phyloP scores from a whole-genome alignment of 2,888 invertebrate genomes.

The Erebia aethiops region DNA sequence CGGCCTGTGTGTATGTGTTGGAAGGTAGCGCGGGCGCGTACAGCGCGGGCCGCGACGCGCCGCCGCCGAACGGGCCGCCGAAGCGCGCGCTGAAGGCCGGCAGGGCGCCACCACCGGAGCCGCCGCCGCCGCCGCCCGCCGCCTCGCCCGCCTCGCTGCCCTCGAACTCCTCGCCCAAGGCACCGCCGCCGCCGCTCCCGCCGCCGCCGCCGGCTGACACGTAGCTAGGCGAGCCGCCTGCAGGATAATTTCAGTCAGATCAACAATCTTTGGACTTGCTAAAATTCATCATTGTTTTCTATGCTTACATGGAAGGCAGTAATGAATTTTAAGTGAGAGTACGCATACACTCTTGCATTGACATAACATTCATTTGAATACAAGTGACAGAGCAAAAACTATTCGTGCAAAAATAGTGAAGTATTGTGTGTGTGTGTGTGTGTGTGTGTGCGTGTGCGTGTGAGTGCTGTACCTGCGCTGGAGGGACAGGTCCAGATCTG shows the following conservation, averaged over 20 bases:
- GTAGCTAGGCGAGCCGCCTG: slow-evolving; percentile 68
- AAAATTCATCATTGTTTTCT: too few species aligned
- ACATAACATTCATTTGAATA: too few species aligned
- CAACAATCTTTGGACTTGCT: not conserved
- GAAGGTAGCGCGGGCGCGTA: slow-evolving; percentile 57
- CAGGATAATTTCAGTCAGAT: not conserved
- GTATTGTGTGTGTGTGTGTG: not conserved
- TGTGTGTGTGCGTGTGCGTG: not conserved
- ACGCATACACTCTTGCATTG: too few species aligned
- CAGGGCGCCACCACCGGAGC: slow-evolving; percentile 58
- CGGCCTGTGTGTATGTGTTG: slow-evolving; percentile 63
- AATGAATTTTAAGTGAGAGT: too few species aligned
- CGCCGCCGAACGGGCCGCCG: slow-evolving; percentile 67
- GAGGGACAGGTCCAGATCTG: slow-evolving; percentile 71
- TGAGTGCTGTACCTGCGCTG: slow-evolving; percentile 53
- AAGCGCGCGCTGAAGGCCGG: slow-evolving; percentile 83
- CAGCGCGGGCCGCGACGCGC: slow-evolving; percentile 59
- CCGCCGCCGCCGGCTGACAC: slow-evolving; percentile 44
- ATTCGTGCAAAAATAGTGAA: too few species aligned
- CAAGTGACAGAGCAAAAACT: too few species aligned
- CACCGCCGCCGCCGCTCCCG: not conserved
- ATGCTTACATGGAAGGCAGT: too few species aligned
- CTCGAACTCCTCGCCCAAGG: slow-evolving; percentile 45
- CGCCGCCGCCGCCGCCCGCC: slow-evolving; percentile 46
- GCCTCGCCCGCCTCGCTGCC: slow-evolving; percentile 51